phyloP scores from a whole-genome alignment of 1,140 invertebrate genomes.

The Druon quercuslanigerum region DNA sequence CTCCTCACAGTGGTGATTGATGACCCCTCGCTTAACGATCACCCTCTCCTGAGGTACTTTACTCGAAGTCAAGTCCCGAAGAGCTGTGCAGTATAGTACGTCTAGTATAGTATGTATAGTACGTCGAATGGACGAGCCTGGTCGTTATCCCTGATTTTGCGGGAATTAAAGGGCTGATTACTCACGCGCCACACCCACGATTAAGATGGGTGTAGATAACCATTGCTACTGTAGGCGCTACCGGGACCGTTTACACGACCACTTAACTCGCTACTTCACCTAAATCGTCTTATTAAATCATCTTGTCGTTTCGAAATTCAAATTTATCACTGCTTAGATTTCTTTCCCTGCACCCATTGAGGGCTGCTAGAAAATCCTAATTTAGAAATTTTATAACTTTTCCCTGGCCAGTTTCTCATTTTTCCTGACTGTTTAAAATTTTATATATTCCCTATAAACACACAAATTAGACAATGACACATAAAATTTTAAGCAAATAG shows the following conservation, averaged over 20 bases:
- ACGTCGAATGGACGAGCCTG: conserved; percentile 7
- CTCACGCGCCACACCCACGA: conserved; percentile 6
- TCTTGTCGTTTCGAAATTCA: too few species aligned
- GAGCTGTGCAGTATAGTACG: background rate
- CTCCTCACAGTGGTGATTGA: conserved; percentile 9
- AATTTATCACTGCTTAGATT: too few species aligned
- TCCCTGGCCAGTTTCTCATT: too few species aligned
- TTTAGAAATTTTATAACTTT: too few species aligned
- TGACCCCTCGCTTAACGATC: background rate
- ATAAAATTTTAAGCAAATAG: too few species aligned
- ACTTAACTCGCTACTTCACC: background rate
- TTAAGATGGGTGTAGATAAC: conserved; percentile 8
- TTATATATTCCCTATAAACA: too few species aligned
- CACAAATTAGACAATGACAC: too few species aligned
- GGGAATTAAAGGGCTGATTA: conserved; percentile 21
- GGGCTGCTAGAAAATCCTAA: too few species aligned
- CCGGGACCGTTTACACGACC: background rate
- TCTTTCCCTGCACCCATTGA: too few species aligned
- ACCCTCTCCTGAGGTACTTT: background rate
- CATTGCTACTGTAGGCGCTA: background rate
- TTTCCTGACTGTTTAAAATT: too few species aligned
- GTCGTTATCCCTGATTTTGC: conserved; percentile 23
- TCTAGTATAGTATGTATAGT: too few species aligned
- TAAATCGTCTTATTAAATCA: too few species aligned
- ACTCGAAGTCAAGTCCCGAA: background rate